A percentile compares a stretch with the other conserved stretches of the same genome.
phyloP scores from a whole-genome alignment of 2,113 vertebrate genomes.

The Dipodomys merriami region DNA sequence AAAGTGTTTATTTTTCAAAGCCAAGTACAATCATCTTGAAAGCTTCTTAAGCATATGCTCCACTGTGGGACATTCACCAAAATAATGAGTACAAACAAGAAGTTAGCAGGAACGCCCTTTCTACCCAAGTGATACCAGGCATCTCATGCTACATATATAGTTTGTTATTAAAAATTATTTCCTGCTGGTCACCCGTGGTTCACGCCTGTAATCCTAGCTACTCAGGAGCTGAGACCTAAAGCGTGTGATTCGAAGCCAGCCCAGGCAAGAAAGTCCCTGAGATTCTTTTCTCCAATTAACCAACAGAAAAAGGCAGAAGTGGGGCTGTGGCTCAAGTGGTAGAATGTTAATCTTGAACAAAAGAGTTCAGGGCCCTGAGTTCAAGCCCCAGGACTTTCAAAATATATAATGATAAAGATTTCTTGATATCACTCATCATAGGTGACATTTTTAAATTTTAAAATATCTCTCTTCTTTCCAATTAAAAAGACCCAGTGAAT shows the following conservation, averaged over 20 bases:
- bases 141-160: background rate
- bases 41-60: slow-evolving; percentile 5
- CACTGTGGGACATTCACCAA: background rate
- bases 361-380: no score
- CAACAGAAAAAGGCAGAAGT: no score
- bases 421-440: background rate
- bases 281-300: no score
- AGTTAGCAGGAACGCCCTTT: background rate
- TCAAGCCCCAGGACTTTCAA: background rate
- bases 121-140: background rate
- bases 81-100: background rate
- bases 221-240: no score
- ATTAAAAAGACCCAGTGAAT: background rate
- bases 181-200: no score
- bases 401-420: background rate
- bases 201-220: no score
- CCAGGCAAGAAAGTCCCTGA: no score
- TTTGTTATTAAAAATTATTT: background rate
- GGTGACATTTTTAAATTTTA: background rate
- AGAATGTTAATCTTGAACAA: no score
- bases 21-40: slow-evolving; percentile 55
- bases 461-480: background rate
- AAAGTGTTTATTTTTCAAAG: slow-evolving; percentile 56
- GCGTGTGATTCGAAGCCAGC: no score
- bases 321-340: no score